Percentiles rank a stretch among this genome's conserved stretches.
These are phyloP conservation scores for Drosophila mayri DNA, from an alignment of 1,140 invertebrate species.

Conservation along the genomic window DNA sequence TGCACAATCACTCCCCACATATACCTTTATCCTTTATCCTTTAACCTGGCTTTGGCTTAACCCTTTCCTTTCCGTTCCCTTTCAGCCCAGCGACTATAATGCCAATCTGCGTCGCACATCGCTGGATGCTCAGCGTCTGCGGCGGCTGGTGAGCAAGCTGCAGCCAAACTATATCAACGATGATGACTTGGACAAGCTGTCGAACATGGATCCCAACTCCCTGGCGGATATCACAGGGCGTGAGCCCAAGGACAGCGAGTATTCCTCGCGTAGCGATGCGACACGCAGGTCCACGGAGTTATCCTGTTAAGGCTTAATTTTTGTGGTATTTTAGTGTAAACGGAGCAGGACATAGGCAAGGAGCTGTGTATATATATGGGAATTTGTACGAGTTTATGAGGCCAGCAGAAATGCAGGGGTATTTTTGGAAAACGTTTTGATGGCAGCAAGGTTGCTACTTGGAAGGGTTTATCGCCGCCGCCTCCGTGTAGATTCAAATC, in stretches of 20 bases:
- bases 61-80: not conserved
- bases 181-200: slow-evolving; percentile 91
- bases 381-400: slow-evolving; percentile 74
- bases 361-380: slow-evolving; percentile 46
- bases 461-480: slow-evolving; percentile 26
- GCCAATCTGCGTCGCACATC: slow-evolving; percentile 81
- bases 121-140: slow-evolving; percentile 87
- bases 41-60: not conserved
- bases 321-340: not conserved
- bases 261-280: slow-evolving; percentile 61
- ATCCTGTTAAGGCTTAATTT: slow-evolving; percentile 45
- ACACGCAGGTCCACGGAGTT: slow-evolving; percentile 58
- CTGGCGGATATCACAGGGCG: slow-evolving; percentile 92
- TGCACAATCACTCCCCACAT: not conserved
- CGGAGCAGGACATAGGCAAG: not conserved
- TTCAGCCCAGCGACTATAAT: slow-evolving; percentile 72
- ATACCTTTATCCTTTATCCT: not conserved
- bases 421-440: slow-evolving; percentile 79
- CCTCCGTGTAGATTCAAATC: slow-evolving; percentile 40
- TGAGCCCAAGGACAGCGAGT: slow-evolving; percentile 89
- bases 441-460: slow-evolving; percentile 53
- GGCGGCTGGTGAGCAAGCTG: slow-evolving; percentile 89
- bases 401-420: slow-evolving; percentile 32
- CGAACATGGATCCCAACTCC: slow-evolving; percentile 94
- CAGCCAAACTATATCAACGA: slow-evolving; percentile 92